Conservation (phyloP, 2,888 invertebrate species). For the Ophion ventricosus region DNA sequence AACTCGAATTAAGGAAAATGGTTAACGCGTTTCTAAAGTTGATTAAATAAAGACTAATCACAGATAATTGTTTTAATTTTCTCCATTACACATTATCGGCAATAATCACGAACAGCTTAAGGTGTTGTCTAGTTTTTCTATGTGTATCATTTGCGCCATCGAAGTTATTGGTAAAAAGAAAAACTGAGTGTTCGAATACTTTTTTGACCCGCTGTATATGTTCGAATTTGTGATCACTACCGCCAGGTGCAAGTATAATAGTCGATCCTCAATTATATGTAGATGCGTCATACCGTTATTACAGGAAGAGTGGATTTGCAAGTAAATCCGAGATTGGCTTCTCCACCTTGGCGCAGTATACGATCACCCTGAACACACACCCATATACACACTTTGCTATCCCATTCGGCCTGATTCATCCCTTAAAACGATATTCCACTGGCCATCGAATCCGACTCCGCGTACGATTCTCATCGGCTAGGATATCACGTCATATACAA, state of each 20-base stretch:
- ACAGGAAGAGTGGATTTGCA: conserved; percentile 17
- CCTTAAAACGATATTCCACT: conserved; percentile 32
- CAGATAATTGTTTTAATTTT: too few relatives aligned
- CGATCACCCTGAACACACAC: neutral
- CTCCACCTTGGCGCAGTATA: conserved; percentile 4
- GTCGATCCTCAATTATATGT: conserved; percentile 34
- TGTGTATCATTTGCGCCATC: too few relatives aligned
- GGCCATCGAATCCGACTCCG: conserved; percentile 42
- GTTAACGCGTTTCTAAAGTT: too few relatives aligned
- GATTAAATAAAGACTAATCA: too few relatives aligned
- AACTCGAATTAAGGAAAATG: too few relatives aligned
- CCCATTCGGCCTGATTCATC: neutral
- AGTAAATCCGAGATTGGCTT: conserved; percentile 43
- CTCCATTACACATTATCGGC: too few relatives aligned
- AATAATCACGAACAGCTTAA: too few relatives aligned
- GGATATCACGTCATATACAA: conserved; percentile 33
- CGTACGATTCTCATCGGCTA: conserved; percentile 40
- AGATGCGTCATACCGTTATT: conserved; percentile 26
- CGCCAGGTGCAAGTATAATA: neutral
- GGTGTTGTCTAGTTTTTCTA: too few relatives aligned
- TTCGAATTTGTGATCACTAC: neutral
- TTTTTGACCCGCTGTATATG: too few relatives aligned
- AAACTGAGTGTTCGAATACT: too few relatives aligned
- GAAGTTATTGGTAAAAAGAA: too few relatives aligned
- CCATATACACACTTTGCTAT: neutral